Percentiles rank a stretch among this genome's conserved stretches.
phyloP scores from a whole-genome alignment of 1,140 invertebrate species.

The Cydia amplana region DNA sequence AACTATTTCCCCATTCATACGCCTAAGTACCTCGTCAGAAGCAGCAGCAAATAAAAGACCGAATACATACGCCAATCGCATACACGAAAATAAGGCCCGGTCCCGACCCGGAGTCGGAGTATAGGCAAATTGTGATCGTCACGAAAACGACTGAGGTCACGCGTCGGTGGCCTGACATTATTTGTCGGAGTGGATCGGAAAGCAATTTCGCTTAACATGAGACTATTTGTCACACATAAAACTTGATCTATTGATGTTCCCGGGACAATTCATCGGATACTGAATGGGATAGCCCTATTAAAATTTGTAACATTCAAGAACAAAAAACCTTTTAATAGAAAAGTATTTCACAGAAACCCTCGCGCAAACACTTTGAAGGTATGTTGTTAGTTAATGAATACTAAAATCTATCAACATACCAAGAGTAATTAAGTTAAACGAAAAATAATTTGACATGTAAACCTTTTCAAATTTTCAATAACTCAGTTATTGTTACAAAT shows the following conservation, averaged over 20 bases:
- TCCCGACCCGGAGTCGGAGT: conserved; percentile 44
- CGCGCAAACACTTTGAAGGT: no score
- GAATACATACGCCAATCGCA: conserved; percentile 44
- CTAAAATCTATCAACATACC: neutral
- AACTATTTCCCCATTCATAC: conserved; percentile 43
- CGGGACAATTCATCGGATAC: neutral
- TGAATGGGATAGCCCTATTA: neutral
- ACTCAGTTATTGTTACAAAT: conserved; percentile 12
- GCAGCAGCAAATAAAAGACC: conserved; percentile 48
- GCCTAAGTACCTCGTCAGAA: conserved; percentile 45
- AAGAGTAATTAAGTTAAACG: conserved; percentile 3
- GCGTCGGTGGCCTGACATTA: conserved; percentile 71
- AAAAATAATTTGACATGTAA: no score
- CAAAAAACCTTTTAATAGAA: neutral
- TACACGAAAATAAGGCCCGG: conserved; percentile 51
- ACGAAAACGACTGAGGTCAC: conserved; percentile 63
- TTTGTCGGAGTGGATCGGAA: conserved; percentile 75
- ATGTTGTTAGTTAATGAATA: no score
- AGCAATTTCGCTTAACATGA: conserved; percentile 73
- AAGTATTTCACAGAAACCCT: neutral
- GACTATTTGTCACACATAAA: conserved; percentile 77
- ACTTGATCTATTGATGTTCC: conserved; percentile 63
- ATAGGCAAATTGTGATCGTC: conserved; percentile 65
- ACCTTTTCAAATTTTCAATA: no score
- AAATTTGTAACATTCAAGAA: neutral